Evolutionary conservation across 1,140 invertebrate genomes (phyloP).

Genomic region (Hypsibius dujardini): DNA sequence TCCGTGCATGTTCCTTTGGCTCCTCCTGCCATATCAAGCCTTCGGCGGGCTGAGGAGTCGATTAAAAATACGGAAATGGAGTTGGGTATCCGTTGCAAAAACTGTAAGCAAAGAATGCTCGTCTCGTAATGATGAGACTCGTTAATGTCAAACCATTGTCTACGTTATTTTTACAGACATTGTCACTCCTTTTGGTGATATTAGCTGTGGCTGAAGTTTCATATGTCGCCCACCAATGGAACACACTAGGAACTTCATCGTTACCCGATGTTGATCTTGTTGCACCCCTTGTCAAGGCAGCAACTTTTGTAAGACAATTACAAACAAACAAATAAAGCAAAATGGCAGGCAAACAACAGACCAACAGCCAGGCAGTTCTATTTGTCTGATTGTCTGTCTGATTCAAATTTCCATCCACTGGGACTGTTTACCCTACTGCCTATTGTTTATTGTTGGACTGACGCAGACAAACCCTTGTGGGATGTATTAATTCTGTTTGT

Average conservation of each 20-base stretch:
- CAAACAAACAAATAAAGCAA: not conserved
- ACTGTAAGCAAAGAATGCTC: not conserved
- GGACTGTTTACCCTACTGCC: too few relatives aligned
- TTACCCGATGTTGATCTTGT: not conserved
- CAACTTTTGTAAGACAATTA: not conserved
- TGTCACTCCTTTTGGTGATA: not conserved
- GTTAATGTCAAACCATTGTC: not conserved
- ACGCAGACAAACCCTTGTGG: too few relatives aligned
- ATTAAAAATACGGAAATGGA: not conserved
- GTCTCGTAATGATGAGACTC: not conserved
- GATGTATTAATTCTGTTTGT: too few relatives aligned
- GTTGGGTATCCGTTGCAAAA: not conserved
- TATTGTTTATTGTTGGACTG: too few relatives aligned
- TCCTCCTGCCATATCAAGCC: not conserved
- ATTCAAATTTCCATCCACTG: too few relatives aligned
- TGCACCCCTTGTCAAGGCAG: not conserved
- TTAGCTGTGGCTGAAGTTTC: not conserved
- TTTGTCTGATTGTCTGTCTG: too few relatives aligned
- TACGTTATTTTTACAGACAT: not conserved
- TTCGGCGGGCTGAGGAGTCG: not conserved
- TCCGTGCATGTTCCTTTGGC: constrained; percentile 22
- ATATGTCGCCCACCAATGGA: constrained; percentile 5
- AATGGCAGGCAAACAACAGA: too few relatives aligned
- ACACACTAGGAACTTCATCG: not conserved
- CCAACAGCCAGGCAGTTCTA: too few relatives aligned